These are phyloP conservation scores for Austrolebias charrua DNA, from an alignment of 2,797 vertebrate genomes.

Conservation along the genomic window DNA sequence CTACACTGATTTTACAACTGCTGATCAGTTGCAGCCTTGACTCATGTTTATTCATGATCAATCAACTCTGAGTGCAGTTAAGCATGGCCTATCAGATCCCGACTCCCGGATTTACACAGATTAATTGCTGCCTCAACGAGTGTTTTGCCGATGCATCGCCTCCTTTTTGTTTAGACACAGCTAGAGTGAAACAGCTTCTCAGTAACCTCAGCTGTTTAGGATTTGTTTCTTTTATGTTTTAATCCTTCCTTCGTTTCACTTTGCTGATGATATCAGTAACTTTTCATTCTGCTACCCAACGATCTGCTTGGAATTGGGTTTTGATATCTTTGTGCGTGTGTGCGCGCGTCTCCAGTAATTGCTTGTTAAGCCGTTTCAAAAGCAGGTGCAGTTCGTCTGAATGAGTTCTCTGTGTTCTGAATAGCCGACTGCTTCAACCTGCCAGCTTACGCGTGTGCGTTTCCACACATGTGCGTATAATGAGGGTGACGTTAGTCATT, in stretches of 20 bases:
- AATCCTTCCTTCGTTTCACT: constrained; percentile 44
- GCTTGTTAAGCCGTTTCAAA: constrained; percentile 71
- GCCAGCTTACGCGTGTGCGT: constrained; percentile 42
- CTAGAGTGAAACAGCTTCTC: constrained; percentile 22
- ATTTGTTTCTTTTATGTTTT: constrained; percentile 40
- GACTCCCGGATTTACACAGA: constrained; percentile 64
- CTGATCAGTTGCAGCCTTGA: constrained; percentile 25
- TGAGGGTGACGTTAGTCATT: constrained; percentile 69
- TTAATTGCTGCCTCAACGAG: constrained; percentile 61
- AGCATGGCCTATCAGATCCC: constrained; percentile 63
- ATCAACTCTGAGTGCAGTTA: constrained; percentile 59
- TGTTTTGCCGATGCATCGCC: constrained; percentile 47
- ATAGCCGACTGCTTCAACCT: constrained; percentile 64
- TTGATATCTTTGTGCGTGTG: constrained; percentile 28
- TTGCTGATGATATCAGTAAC: constrained; percentile 55
- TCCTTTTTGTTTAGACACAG: constrained; percentile 16
- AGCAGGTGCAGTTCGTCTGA: constrained; percentile 75
- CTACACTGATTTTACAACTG: background rate
- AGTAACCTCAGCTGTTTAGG: constrained; percentile 45
- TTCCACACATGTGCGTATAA: constrained; percentile 40
- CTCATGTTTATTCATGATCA: constrained; percentile 64
- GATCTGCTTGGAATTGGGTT: constrained; percentile 49
- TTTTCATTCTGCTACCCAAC: constrained; percentile 55
- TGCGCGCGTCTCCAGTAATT: constrained; percentile 54
- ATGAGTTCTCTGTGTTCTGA: constrained; percentile 73